Evolutionary conservation across 1,140 invertebrate species (phyloP).

Genomic region (Drosophila watanabei): DNA sequence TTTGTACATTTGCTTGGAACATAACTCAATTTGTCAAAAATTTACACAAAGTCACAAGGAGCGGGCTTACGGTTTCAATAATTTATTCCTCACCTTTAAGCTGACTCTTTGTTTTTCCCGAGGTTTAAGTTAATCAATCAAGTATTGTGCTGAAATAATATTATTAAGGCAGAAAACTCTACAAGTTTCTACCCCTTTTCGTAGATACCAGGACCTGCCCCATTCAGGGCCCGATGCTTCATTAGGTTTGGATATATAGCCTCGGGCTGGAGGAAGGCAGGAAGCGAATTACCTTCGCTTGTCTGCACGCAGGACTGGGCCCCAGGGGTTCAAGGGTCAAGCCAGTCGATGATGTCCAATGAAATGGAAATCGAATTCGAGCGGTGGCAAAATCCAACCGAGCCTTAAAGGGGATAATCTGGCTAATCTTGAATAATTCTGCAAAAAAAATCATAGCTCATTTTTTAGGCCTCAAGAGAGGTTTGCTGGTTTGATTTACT

Average conservation of each 20-base stretch:
- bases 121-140: constrained; percentile 21
- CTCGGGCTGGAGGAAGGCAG: constrained; percentile 26
- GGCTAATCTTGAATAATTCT: constrained; percentile 32
- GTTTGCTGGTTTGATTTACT: not conserved
- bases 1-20: constrained; percentile 6
- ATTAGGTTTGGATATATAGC: constrained; percentile 54
- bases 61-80: not conserved
- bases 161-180: not conserved
- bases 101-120: not conserved
- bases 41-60: constrained; percentile 13
- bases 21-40: constrained; percentile 50
- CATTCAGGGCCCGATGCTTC: constrained; percentile 43
- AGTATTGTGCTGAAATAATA: constrained; percentile 24
- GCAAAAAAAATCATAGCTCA: constrained; percentile 3
- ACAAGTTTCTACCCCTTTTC: constrained; percentile 8
- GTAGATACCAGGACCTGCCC: constrained; percentile 6
- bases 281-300: constrained; percentile 72
- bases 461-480: constrained; percentile 21
- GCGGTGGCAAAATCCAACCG: constrained; percentile 19
- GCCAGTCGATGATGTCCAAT: constrained; percentile 31
- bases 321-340: constrained; percentile 61
- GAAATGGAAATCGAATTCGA: constrained; percentile 55
- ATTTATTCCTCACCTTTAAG: not conserved
- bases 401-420: constrained; percentile 32
- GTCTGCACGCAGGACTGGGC: constrained; percentile 49